Percentiles rank a stretch among this genome's conserved stretches.
Conservation (phyloP, 2,888 invertebrate genomes). For the Euphydryas editha region DNA sequence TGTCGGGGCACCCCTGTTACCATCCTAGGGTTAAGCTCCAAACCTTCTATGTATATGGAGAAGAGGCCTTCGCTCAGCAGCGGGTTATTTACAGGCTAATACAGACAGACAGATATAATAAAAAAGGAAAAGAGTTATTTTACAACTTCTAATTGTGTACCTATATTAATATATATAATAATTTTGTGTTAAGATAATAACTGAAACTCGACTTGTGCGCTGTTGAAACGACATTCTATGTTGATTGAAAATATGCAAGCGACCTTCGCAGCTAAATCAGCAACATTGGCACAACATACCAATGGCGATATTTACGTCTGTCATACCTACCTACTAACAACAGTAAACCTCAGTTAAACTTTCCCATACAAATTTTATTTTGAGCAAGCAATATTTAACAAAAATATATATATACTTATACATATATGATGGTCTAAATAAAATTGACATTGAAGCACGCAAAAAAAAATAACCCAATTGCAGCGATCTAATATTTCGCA, state of each 20-base stretch:
- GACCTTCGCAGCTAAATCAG: slow-evolving; percentile 36
- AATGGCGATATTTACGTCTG: not conserved
- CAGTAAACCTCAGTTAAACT: slow-evolving; percentile 1
- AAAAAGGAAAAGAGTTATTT: not conserved
- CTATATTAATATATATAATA: not conserved
- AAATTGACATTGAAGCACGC: slow-evolving; percentile 22
- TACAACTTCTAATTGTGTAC: not conserved
- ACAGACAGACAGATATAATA: no score
- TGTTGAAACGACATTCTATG: slow-evolving; percentile 36
- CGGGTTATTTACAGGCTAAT: no score
- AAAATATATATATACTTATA: not conserved
- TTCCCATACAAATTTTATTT: not conserved
- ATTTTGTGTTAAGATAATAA: slow-evolving; percentile 6
- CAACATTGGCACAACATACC: slow-evolving; percentile 12
- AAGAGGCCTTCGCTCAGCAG: no score
- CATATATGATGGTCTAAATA: slow-evolving; percentile 7
- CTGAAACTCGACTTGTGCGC: slow-evolving; percentile 29
- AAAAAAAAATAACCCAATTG: slow-evolving; percentile 16
- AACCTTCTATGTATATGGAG: no score
- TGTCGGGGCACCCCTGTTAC: no score
- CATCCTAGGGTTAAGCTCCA: no score
- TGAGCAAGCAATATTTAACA: not conserved
- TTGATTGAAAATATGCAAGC: slow-evolving; percentile 34
- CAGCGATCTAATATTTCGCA: slow-evolving; percentile 19
- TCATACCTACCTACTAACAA: not conserved